Conservation (phyloP, 2,797 vertebrate genomes). For the Limosa lapponica region DNA sequence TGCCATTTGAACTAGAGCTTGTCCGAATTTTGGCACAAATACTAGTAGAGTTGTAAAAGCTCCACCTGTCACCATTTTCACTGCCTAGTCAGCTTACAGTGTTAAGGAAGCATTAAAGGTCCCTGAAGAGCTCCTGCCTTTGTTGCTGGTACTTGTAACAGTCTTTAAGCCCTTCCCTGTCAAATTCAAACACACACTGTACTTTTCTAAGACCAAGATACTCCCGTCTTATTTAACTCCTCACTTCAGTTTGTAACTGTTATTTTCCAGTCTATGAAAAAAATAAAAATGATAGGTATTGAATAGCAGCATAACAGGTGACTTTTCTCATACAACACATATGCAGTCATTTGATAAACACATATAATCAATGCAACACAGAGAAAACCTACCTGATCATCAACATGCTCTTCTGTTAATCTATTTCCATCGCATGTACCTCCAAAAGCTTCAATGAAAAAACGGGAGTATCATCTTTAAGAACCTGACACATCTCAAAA, state of each 20-base stretch:
- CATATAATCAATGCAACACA: background rate
- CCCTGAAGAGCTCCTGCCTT: background rate
- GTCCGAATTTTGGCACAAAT: conserved; percentile 43
- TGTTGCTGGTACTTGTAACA: background rate
- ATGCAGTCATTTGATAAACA: background rate
- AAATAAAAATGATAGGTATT: background rate
- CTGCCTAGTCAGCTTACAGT: background rate
- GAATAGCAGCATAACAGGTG: background rate
- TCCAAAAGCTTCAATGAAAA: conserved; percentile 3
- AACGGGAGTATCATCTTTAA: background rate
- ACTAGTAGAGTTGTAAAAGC: conserved; percentile 18
- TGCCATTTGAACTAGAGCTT: conserved; percentile 44
- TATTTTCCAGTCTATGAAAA: background rate
- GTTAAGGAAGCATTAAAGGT: conserved; percentile 15
- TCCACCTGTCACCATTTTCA: conserved; percentile 21
- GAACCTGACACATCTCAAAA: background rate
- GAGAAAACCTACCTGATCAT: background rate
- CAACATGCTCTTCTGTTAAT: background rate
- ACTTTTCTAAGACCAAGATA: background rate
- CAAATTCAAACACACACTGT: background rate
- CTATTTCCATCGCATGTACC: background rate
- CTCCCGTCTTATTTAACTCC: background rate
- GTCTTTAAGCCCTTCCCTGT: background rate
- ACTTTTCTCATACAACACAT: background rate
- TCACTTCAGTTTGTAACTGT: background rate